These are phyloP conservation scores for Eulacestoma nigropectus DNA, from an alignment of 2,113 vertebrate genomes.

Conservation along the genomic window DNA sequence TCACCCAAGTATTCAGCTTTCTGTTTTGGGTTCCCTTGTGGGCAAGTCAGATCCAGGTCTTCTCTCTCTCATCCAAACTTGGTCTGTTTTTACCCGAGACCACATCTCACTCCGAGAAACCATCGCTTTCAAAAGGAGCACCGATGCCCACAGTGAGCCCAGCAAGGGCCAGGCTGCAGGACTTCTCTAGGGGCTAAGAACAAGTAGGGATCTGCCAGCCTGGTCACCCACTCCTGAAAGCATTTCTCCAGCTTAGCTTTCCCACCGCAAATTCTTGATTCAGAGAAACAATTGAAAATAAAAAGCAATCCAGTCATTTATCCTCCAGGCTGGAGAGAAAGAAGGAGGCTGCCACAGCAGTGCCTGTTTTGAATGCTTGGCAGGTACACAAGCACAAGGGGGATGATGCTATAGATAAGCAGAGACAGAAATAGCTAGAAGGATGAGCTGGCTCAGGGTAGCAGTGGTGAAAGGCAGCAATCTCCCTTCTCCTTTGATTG, in stretches of 20 bases:
- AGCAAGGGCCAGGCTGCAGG: not conserved
- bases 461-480: not conserved
- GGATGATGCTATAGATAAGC: slow-evolving; percentile 42
- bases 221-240: not conserved
- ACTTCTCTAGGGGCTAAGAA: not conserved
- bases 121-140: not conserved
- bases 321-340: not conserved
- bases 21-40: not conserved
- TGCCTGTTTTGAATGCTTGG: slow-evolving; percentile 37
- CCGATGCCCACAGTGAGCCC: fast-evolving
- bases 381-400: slow-evolving; percentile 37
- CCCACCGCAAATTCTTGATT: not conserved
- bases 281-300: not conserved
- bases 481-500: not conserved
- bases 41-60: slow-evolving; percentile 3
- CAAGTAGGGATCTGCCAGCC: not conserved
- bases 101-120: not conserved
- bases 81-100: not conserved
- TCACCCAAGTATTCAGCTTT: slow-evolving; percentile 31
- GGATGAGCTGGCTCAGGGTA: slow-evolving; percentile 11
- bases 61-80: not conserved
- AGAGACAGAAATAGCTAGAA: slow-evolving; percentile 48
- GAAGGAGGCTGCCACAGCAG: slow-evolving; percentile 2
- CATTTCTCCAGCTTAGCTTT: not conserved
- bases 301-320: not conserved